phyloP scores from a whole-genome alignment of 2,113 vertebrate species.

The Caretta caretta region DNA sequence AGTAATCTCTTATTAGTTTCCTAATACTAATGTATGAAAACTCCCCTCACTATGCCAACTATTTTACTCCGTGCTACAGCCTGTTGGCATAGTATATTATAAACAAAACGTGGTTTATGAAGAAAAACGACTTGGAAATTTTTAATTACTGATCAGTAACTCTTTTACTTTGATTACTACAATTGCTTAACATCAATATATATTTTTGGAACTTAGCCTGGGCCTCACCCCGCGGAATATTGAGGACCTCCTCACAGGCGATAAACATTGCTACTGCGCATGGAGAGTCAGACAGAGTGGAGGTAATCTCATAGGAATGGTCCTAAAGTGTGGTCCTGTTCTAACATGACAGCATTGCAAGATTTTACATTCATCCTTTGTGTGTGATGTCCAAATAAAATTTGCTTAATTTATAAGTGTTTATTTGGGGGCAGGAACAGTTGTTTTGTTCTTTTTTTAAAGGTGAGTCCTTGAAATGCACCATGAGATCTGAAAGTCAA shows the following conservation, averaged over 20 bases:
- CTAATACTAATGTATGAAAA: not conserved
- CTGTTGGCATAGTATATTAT: not conserved
- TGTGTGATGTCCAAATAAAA: fast-evolving
- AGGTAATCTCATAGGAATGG: not conserved
- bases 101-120: not conserved
- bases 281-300: not conserved
- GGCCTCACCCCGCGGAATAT: not conserved
- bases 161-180: not conserved
- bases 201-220: not conserved
- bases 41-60: not conserved
- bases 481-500: not conserved
- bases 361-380: not conserved
- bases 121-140: not conserved
- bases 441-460: not conserved
- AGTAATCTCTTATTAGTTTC: not conserved
- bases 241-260: not conserved
- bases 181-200: not conserved
- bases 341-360: not conserved
- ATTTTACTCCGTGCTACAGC: not conserved
- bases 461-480: not conserved
- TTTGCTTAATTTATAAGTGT: not conserved
- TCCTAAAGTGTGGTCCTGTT: not conserved
- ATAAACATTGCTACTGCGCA: not conserved
- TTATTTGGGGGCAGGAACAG: not conserved
- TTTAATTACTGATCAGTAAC: not conserved